These are phyloP conservation scores for Anastrepha obliqua DNA, from an alignment of 1,140 invertebrate species.

Conservation along the genomic window DNA sequence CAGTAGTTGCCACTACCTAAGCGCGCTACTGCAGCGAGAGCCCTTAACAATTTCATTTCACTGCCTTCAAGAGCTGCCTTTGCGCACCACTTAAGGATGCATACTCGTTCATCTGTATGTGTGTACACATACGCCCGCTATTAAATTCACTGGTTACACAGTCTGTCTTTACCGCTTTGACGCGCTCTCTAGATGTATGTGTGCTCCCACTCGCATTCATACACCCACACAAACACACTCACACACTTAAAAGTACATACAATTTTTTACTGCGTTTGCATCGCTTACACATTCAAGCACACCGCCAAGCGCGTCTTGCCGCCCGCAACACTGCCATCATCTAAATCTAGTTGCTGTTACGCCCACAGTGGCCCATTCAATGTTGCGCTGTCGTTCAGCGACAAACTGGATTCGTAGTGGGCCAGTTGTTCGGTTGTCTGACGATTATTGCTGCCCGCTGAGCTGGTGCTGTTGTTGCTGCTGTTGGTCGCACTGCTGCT, in stretches of 20 bases:
- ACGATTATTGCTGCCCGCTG: conserved; percentile 73
- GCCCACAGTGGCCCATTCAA: conserved; percentile 61
- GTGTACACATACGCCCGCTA: not conserved
- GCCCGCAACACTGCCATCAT: conserved; percentile 40
- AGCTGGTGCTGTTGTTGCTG: conserved; percentile 73
- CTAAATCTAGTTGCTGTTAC: conserved; percentile 55
- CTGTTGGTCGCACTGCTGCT: conserved; percentile 73
- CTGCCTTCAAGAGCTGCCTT: not conserved
- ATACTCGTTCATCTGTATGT: too few relatives aligned
- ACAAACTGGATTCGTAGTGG: conserved; percentile 72
- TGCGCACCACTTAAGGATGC: not conserved
- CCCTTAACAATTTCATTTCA: not conserved
- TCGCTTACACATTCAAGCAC: conserved; percentile 43
- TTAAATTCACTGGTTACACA: conserved; percentile 71
- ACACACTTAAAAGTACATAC: conserved; percentile 14
- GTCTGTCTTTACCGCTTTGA: conserved; percentile 59
- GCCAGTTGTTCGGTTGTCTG: conserved; percentile 68
- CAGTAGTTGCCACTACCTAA: conserved; percentile 36
- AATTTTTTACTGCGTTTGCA: conserved; percentile 29
- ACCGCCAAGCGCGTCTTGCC: conserved; percentile 54
- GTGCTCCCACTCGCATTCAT: not conserved
- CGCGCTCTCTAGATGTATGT: not conserved
- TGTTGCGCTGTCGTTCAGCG: conserved; percentile 60
- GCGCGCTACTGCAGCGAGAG: conserved; percentile 10
- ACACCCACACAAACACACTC: not conserved